Conservation (phyloP, 2,888 invertebrate genomes). For the Eristalis pertinax region DNA sequence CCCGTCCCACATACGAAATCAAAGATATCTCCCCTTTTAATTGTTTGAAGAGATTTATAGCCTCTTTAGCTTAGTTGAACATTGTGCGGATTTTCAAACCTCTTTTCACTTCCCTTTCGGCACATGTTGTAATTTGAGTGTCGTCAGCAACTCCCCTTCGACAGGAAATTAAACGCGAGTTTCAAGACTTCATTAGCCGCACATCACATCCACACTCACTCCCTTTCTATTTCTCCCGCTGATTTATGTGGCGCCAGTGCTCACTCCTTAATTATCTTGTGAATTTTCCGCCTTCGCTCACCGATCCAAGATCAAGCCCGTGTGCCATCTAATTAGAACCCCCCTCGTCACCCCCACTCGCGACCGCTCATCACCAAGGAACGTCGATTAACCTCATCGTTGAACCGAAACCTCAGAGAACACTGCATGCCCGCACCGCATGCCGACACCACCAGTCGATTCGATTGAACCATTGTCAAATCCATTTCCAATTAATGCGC, state of each 20-base stretch:
- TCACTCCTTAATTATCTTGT: slow-evolving; percentile 20
- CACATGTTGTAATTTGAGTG: background rate
- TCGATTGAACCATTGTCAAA: slow-evolving; percentile 2
- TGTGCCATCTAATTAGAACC: slow-evolving; percentile 22
- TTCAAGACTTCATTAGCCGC: slow-evolving; percentile 22
- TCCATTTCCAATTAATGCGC: slow-evolving; percentile 46
- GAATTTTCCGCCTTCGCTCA: slow-evolving; percentile 16
- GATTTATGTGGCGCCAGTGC: background rate
- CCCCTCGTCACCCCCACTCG: background rate
- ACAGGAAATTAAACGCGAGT: slow-evolving; percentile 9
- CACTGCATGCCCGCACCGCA: background rate
- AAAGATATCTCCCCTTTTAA: too few species aligned
- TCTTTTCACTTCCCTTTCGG: background rate
- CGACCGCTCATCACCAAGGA: background rate
- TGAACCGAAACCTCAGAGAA: slow-evolving; percentile 11
- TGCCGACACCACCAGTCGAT: background rate
- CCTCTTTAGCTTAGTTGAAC: background rate
- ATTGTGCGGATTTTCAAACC: background rate
- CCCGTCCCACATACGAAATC: background rate
- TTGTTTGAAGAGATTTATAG: too few species aligned
- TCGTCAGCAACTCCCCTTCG: background rate
- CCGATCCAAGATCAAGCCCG: background rate
- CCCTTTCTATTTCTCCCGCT: background rate
- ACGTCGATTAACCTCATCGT: slow-evolving; percentile 3
- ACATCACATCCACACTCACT: slow-evolving; percentile 4